Conservation (phyloP, 53 echinoderm and acorn worm species). For the Patiria pectinifera region DNA sequence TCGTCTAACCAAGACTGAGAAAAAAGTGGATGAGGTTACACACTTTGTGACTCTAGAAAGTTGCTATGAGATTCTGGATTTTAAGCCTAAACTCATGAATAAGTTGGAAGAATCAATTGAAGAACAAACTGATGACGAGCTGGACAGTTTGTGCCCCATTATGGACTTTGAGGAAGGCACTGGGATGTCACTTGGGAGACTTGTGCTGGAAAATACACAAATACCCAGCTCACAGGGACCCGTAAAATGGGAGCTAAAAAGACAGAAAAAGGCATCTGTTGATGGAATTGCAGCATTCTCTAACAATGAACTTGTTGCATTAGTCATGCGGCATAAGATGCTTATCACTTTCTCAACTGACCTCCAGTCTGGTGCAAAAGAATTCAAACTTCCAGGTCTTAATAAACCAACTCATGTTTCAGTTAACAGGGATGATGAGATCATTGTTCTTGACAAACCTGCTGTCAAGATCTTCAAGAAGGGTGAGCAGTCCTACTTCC, state of each 20-base stretch:
- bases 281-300: constrained; percentile 27
- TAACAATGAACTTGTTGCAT: background rate
- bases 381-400: constrained; percentile 5
- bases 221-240: background rate
- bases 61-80: background rate
- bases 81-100: background rate
- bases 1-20: background rate
- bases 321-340: background rate
- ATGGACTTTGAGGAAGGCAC: constrained; percentile 24
- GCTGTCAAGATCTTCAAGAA: constrained; percentile 36
- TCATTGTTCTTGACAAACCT: constrained; percentile 12
- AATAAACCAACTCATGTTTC: background rate
- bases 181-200: background rate
- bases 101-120: background rate
- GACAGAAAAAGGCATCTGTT: background rate
- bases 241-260: background rate
- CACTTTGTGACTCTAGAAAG: constrained; percentile 7
- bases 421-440: constrained; percentile 16
- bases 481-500: background rate
- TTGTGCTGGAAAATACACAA: background rate
- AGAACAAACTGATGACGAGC: background rate
- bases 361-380: background rate
- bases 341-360: background rate
- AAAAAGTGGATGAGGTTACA: background rate
- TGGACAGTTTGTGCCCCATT: background rate